phyloP scores from a whole-genome alignment of 2,888 invertebrate species.

The Pyrocoelia pectoralis region DNA sequence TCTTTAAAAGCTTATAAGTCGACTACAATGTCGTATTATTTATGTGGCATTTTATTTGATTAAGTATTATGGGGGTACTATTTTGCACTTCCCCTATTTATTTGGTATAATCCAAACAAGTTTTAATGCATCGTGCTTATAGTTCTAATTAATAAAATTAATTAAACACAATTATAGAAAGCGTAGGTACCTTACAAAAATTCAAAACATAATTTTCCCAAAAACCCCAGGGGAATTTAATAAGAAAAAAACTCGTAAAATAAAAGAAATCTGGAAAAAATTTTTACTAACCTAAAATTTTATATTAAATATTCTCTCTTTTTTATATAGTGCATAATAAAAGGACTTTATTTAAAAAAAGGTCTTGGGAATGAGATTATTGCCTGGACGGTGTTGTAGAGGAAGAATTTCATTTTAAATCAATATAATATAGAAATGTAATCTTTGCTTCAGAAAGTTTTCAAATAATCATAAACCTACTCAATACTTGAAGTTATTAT shows the following conservation, averaged over 20 bases:
- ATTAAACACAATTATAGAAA: too few species aligned
- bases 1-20: background rate
- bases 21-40: background rate
- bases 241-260: background rate
- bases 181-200: too few species aligned
- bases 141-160: too few species aligned
- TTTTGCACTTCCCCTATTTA: too few species aligned
- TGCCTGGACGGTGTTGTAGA: background rate
- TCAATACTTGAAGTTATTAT: too few species aligned
- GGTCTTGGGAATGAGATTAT: background rate
- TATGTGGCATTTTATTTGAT: background rate
- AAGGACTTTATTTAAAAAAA: background rate
- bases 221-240: background rate
- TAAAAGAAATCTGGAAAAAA: background rate
- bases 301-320: constrained; percentile 1
- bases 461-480: background rate
- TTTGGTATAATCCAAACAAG: too few species aligned
- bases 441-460: background rate
- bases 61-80: too few species aligned
- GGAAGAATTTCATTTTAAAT: background rate
- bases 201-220: background rate
- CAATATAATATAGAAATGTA: background rate
- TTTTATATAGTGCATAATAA: background rate
- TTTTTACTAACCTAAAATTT: background rate
- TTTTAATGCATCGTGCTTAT: too few species aligned